phyloP scores from a whole-genome alignment of 2,113 vertebrate species.

The Progne subis region DNA sequence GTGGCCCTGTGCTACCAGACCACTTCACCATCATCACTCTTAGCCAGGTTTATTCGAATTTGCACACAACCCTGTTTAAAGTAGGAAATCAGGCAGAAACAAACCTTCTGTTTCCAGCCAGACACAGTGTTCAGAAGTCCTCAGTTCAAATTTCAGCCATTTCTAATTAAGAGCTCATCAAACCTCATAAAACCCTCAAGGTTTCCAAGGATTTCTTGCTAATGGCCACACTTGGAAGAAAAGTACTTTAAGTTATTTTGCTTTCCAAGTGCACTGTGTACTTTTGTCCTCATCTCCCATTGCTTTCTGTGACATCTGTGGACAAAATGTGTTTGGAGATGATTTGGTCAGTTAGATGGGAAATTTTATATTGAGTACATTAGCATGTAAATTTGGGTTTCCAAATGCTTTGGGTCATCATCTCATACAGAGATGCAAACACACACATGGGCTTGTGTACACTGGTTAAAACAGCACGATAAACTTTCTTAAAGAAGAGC shows the following conservation, averaged over 20 bases:
- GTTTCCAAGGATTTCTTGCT: conserved; percentile 31
- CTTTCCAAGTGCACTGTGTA: conserved; percentile 22
- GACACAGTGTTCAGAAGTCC: background rate
- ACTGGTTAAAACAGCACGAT: background rate
- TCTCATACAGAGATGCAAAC: background rate
- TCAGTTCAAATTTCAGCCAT: conserved; percentile 43
- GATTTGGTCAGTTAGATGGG: conserved; percentile 6
- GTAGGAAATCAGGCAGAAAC: conserved; percentile 21
- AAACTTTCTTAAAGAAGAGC: background rate
- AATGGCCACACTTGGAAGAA: background rate
- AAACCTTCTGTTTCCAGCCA: conserved; percentile 7
- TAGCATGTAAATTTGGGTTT: background rate
- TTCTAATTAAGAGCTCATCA: conserved; percentile 58
- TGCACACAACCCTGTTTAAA: background rate
- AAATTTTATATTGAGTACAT: background rate
- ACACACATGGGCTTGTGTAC: background rate
- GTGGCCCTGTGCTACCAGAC: background rate
- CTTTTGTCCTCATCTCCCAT: conserved; percentile 7
- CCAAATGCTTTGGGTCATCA: background rate
- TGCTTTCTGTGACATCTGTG: background rate
- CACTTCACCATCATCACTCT: background rate
- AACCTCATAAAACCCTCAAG: background rate
- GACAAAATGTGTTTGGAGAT: conserved; percentile 21
- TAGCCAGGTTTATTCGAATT: background rate
- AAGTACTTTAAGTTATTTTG: background rate